phyloP scores from a whole-genome alignment of 2,113 vertebrate species.

The Lepus americanus region DNA sequence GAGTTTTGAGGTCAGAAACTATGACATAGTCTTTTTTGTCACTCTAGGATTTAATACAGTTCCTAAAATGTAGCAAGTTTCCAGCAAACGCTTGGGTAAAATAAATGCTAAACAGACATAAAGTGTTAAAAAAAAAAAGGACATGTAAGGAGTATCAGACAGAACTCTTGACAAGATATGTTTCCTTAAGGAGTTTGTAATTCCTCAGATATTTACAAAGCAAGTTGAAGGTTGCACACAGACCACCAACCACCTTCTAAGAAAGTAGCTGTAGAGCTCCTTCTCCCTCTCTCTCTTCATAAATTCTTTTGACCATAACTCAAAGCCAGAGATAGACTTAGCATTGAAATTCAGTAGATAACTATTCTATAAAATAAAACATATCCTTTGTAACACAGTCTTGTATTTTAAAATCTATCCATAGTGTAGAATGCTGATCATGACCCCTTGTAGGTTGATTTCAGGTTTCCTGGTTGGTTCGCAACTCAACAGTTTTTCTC shows the following conservation, averaged over 20 bases:
- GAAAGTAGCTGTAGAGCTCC: not conserved
- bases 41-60: conserved; percentile 21
- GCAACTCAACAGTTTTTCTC: not conserved
- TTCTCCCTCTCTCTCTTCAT: not conserved
- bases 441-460: not conserved
- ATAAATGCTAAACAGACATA: conserved; percentile 29
- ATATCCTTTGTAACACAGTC: not conserved
- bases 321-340: conserved; percentile 45
- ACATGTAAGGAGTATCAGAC: not conserved
- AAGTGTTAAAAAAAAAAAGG: not conserved
- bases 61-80: conserved; percentile 42
- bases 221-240: not conserved
- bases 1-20: conserved; percentile 14
- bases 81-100: not conserved
- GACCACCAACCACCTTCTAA: not conserved
- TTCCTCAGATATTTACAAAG: not conserved
- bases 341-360: not conserved
- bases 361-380: conserved; percentile 20
- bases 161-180: not conserved
- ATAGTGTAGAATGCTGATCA: not conserved
- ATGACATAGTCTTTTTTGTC: conserved; percentile 27
- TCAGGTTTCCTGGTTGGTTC: not conserved
- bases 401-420: not conserved
- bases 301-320: not conserved
- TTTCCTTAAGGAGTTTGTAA: not conserved